Conservation (phyloP, 2,888 invertebrate species). For the Ophraella communa region DNA sequence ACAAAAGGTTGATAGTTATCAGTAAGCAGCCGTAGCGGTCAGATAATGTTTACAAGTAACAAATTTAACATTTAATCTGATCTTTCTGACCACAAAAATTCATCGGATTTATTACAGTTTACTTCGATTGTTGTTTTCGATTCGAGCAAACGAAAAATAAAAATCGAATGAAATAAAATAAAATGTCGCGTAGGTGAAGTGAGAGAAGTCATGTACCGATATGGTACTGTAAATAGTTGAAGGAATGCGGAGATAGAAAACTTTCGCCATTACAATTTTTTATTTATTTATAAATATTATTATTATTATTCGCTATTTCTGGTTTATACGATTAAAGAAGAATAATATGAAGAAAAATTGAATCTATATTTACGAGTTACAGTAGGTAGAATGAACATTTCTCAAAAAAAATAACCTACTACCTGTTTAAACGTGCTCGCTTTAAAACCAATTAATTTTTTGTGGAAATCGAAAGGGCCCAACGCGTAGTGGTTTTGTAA, state of each 20-base stretch:
- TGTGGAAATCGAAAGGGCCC: slow-evolving; percentile 25
- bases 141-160: no score
- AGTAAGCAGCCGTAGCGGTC: not conserved
- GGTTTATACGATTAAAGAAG: no score
- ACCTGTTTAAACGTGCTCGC: slow-evolving; percentile 16
- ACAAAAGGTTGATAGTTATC: slow-evolving; percentile 2
- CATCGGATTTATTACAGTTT: not conserved
- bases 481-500: slow-evolving; percentile 25
- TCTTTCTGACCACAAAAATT: not conserved
- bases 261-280: not conserved
- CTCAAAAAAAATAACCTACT: not conserved
- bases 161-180: not conserved
- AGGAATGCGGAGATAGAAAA: slow-evolving; percentile 1
- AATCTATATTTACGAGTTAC: no score
- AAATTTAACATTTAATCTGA: slow-evolving; percentile 10
- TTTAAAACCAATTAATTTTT: slow-evolving; percentile 31
- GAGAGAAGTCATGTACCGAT: not conserved
- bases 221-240: not conserved
- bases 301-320: no score
- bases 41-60: slow-evolving; percentile 6
- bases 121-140: not conserved
- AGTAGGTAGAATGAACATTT: not conserved
- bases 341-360: no score
- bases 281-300: not conserved
- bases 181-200: slow-evolving; percentile 10